phyloP scores from a whole-genome alignment of 2,113 vertebrate species.

The Leucosticte australis region DNA sequence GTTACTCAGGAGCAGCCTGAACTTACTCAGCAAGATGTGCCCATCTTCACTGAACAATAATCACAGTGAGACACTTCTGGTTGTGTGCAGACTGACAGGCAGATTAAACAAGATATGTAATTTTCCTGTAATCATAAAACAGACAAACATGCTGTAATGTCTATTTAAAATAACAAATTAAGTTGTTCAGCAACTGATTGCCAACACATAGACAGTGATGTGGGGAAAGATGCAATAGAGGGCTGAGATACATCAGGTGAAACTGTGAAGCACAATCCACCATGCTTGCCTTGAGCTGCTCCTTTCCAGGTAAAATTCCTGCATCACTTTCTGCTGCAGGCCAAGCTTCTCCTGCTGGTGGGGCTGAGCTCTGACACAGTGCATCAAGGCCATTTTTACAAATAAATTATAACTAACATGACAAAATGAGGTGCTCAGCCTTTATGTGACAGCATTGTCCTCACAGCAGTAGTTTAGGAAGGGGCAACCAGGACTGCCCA shows the following conservation, averaged over 20 bases:
- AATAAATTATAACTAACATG: background rate
- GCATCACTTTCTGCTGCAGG: too few species aligned
- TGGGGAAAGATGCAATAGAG: background rate
- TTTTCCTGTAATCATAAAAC: background rate
- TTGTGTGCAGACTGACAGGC: background rate
- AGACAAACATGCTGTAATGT: background rate
- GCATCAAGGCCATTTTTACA: background rate
- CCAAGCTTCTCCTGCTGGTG: background rate
- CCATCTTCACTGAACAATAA: background rate
- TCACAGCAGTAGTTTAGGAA: background rate
- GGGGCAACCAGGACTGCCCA: too few species aligned
- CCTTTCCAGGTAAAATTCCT: background rate
- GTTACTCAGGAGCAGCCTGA: background rate
- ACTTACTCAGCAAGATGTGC: background rate
- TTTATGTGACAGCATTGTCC: rapidly evolving
- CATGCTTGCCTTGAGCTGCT: background rate
- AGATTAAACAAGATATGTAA: background rate
- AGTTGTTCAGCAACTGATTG: background rate
- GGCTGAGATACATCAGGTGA: background rate
- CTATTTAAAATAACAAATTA: background rate
- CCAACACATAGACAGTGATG: background rate
- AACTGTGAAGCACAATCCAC: background rate
- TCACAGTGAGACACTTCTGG: background rate
- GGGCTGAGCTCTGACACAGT: background rate
- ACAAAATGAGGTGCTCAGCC: background rate